These are phyloP conservation scores for Myrmecophaga tridactyla DNA, from an alignment of 2,113 vertebrate genomes.

Conservation along the genomic window DNA sequence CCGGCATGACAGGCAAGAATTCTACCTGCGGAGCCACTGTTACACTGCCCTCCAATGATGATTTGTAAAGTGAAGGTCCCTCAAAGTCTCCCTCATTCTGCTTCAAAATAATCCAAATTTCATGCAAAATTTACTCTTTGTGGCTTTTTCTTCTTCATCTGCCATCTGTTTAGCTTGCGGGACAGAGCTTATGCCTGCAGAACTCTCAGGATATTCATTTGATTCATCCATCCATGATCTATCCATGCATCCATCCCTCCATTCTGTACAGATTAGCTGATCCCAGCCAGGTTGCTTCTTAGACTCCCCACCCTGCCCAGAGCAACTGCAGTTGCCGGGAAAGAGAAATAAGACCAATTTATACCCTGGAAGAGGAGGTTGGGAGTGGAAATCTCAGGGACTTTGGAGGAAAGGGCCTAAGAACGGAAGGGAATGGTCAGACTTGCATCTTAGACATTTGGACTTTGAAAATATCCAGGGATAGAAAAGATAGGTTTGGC, in stretches of 20 bases:
- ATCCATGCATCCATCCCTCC: background rate
- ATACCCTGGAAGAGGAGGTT: background rate
- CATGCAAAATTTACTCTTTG: background rate
- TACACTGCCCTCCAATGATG: background rate
- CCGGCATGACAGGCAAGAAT: no score
- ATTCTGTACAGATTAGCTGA: background rate
- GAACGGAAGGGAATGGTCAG: background rate
- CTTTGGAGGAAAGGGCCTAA: background rate
- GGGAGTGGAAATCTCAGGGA: background rate
- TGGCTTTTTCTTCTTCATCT: background rate
- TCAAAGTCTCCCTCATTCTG: background rate
- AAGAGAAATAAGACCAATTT: background rate
- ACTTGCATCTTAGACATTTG: background rate
- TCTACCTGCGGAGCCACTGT: no score
- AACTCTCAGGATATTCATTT: background rate
- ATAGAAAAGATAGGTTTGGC: background rate
- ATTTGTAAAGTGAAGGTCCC: background rate
- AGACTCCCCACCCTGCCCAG: background rate
- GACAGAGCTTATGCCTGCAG: background rate
- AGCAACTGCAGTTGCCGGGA: rapidly evolving
- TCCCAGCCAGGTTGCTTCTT: background rate
- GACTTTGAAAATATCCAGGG: background rate
- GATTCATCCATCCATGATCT: background rate
- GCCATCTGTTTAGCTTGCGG: background rate
- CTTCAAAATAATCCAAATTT: background rate